These are phyloP conservation scores for Melanogrammus aeglefinus DNA, from an alignment of 2,797 vertebrate species.

Conservation along the genomic window DNA sequence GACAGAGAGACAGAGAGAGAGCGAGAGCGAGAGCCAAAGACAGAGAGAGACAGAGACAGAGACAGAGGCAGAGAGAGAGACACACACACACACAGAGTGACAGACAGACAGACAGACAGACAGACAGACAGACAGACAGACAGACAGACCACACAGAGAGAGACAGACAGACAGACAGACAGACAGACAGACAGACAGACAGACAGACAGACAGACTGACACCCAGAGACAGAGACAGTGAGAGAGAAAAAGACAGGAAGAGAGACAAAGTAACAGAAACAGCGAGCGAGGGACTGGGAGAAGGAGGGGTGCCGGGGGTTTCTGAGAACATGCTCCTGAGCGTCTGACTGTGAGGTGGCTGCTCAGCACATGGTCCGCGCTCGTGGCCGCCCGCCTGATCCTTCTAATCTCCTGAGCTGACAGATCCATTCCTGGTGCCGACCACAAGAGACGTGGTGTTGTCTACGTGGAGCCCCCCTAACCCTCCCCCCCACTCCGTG, in stretches of 20 bases:
- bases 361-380: slow-evolving; percentile 19
- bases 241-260: slow-evolving; percentile 7
- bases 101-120: background rate
- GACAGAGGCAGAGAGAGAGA: background rate
- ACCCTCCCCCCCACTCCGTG: slow-evolving; percentile 53
- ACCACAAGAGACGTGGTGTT: slow-evolving; percentile 59
- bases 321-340: too few species aligned
- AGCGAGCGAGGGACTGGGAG: too few species aligned
- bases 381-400: slow-evolving; percentile 34
- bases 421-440: slow-evolving; percentile 61
- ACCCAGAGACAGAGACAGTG: background rate
- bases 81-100: slow-evolving; percentile 26
- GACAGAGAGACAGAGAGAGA: too few species aligned
- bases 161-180: background rate
- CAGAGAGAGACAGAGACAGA: too few species aligned
- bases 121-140: background rate
- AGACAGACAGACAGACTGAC: background rate
- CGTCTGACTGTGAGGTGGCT: too few species aligned
- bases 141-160: background rate
- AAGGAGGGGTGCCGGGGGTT: too few species aligned
- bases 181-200: background rate
- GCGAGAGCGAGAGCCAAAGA: too few species aligned
- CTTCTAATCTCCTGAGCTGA: slow-evolving; percentile 62
- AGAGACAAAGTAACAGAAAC: background rate
- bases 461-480: slow-evolving; percentile 51